A percentile compares a stretch with the other conserved stretches of the same genome.
These are phyloP conservation scores for Lithosia quadra DNA, from an alignment of 2,888 invertebrate species.

Conservation along the genomic window DNA sequence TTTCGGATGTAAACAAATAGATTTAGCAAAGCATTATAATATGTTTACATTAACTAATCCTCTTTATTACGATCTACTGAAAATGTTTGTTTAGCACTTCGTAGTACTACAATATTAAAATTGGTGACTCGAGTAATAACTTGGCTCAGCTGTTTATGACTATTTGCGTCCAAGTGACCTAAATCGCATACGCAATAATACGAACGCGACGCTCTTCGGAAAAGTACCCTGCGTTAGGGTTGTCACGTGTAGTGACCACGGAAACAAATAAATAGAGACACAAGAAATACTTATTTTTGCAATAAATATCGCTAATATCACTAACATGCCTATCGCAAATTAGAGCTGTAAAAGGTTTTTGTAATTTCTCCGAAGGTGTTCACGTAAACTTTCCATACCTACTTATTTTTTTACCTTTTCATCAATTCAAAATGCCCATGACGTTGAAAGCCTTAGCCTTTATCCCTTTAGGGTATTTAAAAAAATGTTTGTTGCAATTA, in stretches of 20 bases:
- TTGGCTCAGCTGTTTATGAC: conserved; percentile 29
- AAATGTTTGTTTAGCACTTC: conserved; percentile 4
- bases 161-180: conserved; percentile 28
- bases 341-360: too few relatives aligned
- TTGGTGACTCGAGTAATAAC: conserved; percentile 1
- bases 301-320: too few relatives aligned
- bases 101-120: conserved; percentile 28
- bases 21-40: not conserved
- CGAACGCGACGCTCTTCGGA: conserved; percentile 21
- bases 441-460: too few relatives aligned
- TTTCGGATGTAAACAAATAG: conserved; percentile 5
- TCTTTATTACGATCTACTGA: not conserved
- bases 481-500: too few relatives aligned
- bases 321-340: too few relatives aligned
- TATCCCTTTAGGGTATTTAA: too few relatives aligned
- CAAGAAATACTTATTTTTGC: too few relatives aligned
- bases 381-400: too few relatives aligned
- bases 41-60: not conserved
- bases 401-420: too few relatives aligned
- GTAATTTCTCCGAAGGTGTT: too few relatives aligned
- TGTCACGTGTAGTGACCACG: not conserved
- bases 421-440: too few relatives aligned
- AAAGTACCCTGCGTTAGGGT: conserved; percentile 32
- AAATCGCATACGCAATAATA: conserved; percentile 29
- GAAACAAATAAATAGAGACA: not conserved